These are phyloP conservation scores for Gandaritis pyraliata DNA, from an alignment of 2,888 invertebrate genomes.

Conservation along the genomic window DNA sequence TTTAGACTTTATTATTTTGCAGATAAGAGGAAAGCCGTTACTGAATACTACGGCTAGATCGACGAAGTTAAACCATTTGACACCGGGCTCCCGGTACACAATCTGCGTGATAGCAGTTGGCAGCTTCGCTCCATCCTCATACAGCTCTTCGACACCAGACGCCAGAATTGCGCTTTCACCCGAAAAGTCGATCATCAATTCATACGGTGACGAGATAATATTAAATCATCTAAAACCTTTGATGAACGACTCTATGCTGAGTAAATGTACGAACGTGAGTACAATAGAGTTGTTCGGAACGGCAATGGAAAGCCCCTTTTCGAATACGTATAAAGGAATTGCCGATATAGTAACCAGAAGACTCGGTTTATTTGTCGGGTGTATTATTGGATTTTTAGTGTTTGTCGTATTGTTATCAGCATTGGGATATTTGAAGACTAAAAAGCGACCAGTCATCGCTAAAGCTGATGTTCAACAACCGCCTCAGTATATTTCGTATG, in stretches of 20 bases:
- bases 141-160: constrained; percentile 74
- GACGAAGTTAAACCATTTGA: constrained; percentile 89
- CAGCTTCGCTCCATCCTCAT: constrained; percentile 82
- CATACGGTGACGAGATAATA: constrained; percentile 86
- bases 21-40: constrained; percentile 89
- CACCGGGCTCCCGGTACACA: constrained; percentile 91
- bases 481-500: constrained; percentile 92
- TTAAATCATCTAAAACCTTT: constrained; percentile 67
- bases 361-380: constrained; percentile 93
- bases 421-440: constrained; percentile 92
- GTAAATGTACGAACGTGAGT: constrained; percentile 90
- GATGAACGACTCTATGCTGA: constrained; percentile 88
- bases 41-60: constrained; percentile 89
- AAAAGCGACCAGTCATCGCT: constrained; percentile 90
- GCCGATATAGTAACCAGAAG: constrained; percentile 91
- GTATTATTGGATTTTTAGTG: constrained; percentile 93
- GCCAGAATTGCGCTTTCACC: constrained; percentile 77
- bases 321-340: constrained; percentile 88
- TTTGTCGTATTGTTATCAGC: constrained; percentile 93
- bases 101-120: constrained; percentile 95
- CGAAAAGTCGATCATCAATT: constrained; percentile 64
- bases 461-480: constrained; percentile 89
- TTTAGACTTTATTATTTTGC: constrained; percentile 48
- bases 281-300: constrained; percentile 90
- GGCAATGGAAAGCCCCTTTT: constrained; percentile 81